Percentiles rank a stretch among this genome's conserved stretches.
Evolutionary conservation across 2,113 vertebrate species (phyloP).

Genomic region (Trochalopteron elliotii): DNA sequence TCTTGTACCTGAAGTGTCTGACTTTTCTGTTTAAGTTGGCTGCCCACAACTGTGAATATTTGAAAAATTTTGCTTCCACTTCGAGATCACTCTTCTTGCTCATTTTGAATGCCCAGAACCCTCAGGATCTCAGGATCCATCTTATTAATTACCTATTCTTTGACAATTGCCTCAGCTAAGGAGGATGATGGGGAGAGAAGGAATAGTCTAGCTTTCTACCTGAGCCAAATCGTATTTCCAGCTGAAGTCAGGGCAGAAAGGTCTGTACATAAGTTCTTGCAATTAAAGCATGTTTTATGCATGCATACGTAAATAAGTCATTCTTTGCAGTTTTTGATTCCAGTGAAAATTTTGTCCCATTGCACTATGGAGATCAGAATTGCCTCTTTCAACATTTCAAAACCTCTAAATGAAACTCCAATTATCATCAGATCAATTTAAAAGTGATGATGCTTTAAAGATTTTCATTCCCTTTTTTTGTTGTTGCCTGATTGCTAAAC

Average conservation of each 20-base stretch:
- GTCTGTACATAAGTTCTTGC: neutral
- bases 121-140: neutral
- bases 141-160: neutral
- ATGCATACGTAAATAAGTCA: neutral
- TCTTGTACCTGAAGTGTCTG: neutral
- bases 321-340: neutral
- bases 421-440: constrained; percentile 12
- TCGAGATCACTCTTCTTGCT: neutral
- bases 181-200: neutral
- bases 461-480: neutral
- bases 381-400: neutral
- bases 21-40: neutral
- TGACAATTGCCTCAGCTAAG: neutral
- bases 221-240: neutral
- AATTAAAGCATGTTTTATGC: neutral
- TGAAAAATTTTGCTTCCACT: neutral
- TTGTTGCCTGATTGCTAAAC: neutral
- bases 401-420: constrained; percentile 10
- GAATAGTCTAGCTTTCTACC: neutral
- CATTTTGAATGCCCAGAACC: neutral
- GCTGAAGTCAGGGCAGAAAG: neutral
- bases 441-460: neutral
- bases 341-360: neutral
- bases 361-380: neutral
- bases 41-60: neutral